A percentile compares a stretch with the other conserved stretches of the same genome.
phyloP scores from a whole-genome alignment of 2,113 vertebrate species.

The Oostethus manadensis region DNA sequence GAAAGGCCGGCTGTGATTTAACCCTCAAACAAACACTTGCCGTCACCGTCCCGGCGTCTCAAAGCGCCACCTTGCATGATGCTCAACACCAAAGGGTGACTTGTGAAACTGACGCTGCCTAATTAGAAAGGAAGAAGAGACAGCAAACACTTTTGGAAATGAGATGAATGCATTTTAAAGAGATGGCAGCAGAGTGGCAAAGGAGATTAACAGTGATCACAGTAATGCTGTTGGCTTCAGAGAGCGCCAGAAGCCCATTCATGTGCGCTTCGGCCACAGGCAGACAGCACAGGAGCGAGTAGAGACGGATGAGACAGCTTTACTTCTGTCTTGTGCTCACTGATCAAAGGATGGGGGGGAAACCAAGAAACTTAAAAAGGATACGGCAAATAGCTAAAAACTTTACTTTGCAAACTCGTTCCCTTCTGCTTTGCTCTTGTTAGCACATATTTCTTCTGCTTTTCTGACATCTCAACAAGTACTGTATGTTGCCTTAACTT shows the following conservation, averaged over 20 bases:
- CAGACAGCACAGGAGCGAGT: conserved; percentile 48
- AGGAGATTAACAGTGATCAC: conserved; percentile 67
- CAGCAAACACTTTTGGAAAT: conserved; percentile 48
- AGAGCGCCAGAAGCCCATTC: conserved; percentile 55
- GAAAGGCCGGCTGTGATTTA: conserved; percentile 65
- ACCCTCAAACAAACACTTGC: conserved; percentile 68
- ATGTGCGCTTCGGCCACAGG: conserved; percentile 60
- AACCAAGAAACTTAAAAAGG: conserved; percentile 22
- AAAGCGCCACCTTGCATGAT: conserved; percentile 43
- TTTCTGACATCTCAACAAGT: background rate
- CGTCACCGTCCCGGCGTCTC: conserved; percentile 52
- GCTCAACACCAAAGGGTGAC: conserved; percentile 52
- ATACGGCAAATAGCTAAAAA: conserved; percentile 35
- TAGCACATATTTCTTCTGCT: background rate
- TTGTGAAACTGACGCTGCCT: conserved; percentile 55
- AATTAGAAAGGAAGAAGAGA: conserved; percentile 63
- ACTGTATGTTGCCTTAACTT: background rate
- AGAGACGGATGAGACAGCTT: conserved; percentile 56
- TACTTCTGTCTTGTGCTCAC: conserved; percentile 54
- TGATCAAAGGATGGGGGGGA: conserved; percentile 56
- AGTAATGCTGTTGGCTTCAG: conserved; percentile 60
- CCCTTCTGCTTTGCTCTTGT: conserved; percentile 14
- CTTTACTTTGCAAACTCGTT: conserved; percentile 45
- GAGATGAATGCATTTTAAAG: conserved; percentile 61
- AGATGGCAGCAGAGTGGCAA: conserved; percentile 64